Conservation (phyloP, 2,797 vertebrate genomes). For the Coracias cyanogaster region DNA sequence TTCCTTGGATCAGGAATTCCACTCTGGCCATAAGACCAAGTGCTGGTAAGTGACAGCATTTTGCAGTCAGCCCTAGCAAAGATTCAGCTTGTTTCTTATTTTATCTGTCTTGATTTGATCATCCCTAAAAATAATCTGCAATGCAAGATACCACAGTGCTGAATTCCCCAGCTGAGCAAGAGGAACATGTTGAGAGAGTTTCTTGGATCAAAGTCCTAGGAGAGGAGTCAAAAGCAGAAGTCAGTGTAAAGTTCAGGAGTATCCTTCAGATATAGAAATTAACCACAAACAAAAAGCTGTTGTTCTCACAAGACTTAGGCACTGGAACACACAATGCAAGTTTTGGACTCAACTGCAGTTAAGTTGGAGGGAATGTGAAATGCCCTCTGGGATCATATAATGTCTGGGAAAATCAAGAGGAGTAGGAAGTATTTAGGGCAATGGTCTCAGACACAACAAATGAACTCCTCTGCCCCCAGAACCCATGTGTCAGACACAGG, state of each 20-base stretch:
- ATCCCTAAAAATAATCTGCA: slow-evolving; percentile 66
- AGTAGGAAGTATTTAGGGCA: slow-evolving; percentile 8
- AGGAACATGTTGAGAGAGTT: not conserved
- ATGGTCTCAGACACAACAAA: not conserved
- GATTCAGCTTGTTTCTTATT: slow-evolving; percentile 44
- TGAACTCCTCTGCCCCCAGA: not conserved
- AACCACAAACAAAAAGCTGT: not conserved
- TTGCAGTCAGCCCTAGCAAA: not conserved
- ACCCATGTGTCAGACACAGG: not conserved
- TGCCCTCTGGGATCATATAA: not conserved
- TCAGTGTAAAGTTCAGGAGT: slow-evolving; percentile 23
- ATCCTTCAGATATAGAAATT: not conserved
- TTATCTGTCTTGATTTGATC: slow-evolving; percentile 61
- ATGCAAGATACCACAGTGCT: not conserved
- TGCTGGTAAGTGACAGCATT: not conserved
- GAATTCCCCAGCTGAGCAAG: slow-evolving; percentile 13
- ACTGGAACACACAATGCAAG: not conserved
- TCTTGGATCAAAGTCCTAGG: slow-evolving; percentile 6
- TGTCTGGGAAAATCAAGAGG: slow-evolving; percentile 12
- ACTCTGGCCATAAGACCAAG: not conserved
- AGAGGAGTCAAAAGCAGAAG: slow-evolving; percentile 9
- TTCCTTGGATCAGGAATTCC: not conserved
- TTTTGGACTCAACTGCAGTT: not conserved
- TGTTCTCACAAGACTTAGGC: not conserved
- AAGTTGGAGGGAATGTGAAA: not conserved